A percentile compares a stretch with the other conserved stretches of the same genome.
Evolutionary conservation across 2,797 vertebrate genomes (phyloP).

Genomic region (Periparus ater): DNA sequence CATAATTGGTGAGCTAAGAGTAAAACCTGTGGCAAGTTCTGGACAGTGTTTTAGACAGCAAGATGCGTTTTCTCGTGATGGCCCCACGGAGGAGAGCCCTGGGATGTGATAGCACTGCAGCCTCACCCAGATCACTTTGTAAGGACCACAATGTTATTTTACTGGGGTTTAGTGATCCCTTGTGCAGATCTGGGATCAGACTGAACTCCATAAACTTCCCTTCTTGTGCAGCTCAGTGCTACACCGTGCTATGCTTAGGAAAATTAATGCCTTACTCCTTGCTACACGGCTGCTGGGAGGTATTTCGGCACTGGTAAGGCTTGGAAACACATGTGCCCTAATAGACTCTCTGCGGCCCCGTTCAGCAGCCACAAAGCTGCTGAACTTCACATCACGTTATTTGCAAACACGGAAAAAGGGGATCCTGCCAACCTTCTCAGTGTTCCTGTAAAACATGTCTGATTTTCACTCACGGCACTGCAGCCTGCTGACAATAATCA

Average conservation of each 20-base stretch:
- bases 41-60: constrained; percentile 8
- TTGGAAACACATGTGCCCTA: constrained; percentile 30
- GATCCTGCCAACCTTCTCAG: constrained; percentile 33
- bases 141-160: neutral
- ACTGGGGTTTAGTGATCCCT: constrained; percentile 2
- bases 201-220: neutral
- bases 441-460: constrained; percentile 12
- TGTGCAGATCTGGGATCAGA: neutral
- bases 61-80: neutral
- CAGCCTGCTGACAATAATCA: constrained; percentile 32
- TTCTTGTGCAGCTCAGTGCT: neutral
- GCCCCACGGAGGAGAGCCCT: neutral
- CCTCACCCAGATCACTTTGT: neutral
- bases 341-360: neutral
- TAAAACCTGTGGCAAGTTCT: neutral
- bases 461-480: neutral
- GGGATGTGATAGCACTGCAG: neutral
- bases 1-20: neutral
- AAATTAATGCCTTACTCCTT: neutral
- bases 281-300: neutral
- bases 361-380: constrained; percentile 40
- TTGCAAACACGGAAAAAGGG: constrained; percentile 42
- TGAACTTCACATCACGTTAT: constrained; percentile 37
- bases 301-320: neutral
- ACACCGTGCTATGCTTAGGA: neutral